Evolutionary conservation across 2,888 invertebrate species (phyloP).

Genomic region (Buathra laborator): DNA sequence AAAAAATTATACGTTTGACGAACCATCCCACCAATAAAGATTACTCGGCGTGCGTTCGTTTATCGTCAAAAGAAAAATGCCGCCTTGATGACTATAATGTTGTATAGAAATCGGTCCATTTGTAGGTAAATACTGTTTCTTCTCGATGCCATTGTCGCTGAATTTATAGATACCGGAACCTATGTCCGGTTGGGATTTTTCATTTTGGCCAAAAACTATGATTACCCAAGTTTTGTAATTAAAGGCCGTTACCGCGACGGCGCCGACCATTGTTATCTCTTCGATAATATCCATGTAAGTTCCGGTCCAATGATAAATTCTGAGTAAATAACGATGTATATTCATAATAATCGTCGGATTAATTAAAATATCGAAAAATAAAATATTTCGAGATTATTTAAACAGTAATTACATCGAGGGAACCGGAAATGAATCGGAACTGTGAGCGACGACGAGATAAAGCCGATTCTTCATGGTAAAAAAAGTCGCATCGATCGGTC

Average conservation of each 20-base stretch:
- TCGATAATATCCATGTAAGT: constrained; percentile 78
- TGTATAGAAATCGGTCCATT: constrained; percentile 72
- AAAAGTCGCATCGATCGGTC: constrained; percentile 75
- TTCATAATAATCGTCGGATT: no score
- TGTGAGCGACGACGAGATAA: constrained; percentile 75
- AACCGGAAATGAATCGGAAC: constrained; percentile 68
- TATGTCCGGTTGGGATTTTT: constrained; percentile 49
- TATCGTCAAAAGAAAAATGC: constrained; percentile 74
- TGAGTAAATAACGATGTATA: constrained; percentile 47
- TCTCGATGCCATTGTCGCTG: constrained; percentile 56
- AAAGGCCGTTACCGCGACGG: constrained; percentile 77
- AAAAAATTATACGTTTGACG: constrained; percentile 1
- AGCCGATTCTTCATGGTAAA: constrained; percentile 74
- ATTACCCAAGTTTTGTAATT: constrained; percentile 73
- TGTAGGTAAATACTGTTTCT: constrained; percentile 75
- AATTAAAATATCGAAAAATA: no score
- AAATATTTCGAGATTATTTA: background rate
- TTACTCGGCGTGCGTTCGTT: constrained; percentile 72
- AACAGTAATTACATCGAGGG: constrained; percentile 72
- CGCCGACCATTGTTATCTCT: constrained; percentile 72
- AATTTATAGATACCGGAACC: constrained; percentile 76
- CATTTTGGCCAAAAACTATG: constrained; percentile 74
- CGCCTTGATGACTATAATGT: constrained; percentile 71
- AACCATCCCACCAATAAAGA: constrained; percentile 79
- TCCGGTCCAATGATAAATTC: constrained; percentile 79